Base-by-base conservation (phyloP, 2,113 vertebrate species). In the Gorsachius goisagi region DNA sequence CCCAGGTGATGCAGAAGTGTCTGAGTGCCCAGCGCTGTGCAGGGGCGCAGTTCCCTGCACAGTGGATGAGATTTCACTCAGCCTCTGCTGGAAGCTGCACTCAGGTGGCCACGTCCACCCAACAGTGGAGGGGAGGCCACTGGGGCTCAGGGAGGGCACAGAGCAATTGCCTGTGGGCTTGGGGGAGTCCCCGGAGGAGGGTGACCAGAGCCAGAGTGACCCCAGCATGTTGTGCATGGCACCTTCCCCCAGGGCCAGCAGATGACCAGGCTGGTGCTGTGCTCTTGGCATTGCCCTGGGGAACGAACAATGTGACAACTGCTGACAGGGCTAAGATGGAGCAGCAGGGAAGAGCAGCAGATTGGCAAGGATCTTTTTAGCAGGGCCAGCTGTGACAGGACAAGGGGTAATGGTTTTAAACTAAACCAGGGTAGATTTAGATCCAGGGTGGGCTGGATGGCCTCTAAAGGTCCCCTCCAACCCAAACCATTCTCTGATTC, bases 1-100 rank as follows among this genome's bases (percentile, higher is more conserved):
- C 28, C 28, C 28, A 19, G 50, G 33, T 0, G 2, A 47, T 39
- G 20, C 3, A 11, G 18, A 1, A 2, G 17, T n/a, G 27, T 30
- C 50, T 16, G 35, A 28, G 55, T 15, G 32, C 32, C 37, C 0
- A 0, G 76, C 15, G 20, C 41, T 33, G 49, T 1, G 0, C 45
- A 53, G 66, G 59, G 37, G 44, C 66, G 20, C 7, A 0, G 45
- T n/a, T 78, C 52, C 17, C 35, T 15, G 72, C 33, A 9, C 11
- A 11, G 33, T 2, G 0, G 18, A 92, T 58, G 3, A 72, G 20
- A 24, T 59, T 55, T 22, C 68, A 49, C 30, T 47, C 56, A 30
- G 10, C 8, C 18, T 24, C 45, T 59, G 39, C 58, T 72, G 56
- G 71, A 49, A 60, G 18, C 75, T 44, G 64, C 21, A 9, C 23